These are phyloP conservation scores for Drosophila melanogaster DNA, from an alignment of 1,140 invertebrate species.

Conservation along the genomic window Release_6_plus_ISO1_MT NC_004354.4:7092501-7093000, in stretches of 20 bases:
- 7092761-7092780: conserved; percentile 60
- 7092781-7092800: conserved; percentile 14
- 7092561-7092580: conserved; percentile 1
- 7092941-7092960: conserved; percentile 11
- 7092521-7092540: conserved; percentile 4
- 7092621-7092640: conserved; percentile 34
- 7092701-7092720: conserved; percentile 62
- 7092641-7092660: conserved; percentile 33
- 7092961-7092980: conserved; percentile 44
- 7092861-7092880: conserved; percentile 75
- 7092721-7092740: conserved; percentile 73
- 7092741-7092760: conserved; percentile 55
- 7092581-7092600: not conserved
- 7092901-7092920: conserved; percentile 60
- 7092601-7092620: conserved; percentile 7
- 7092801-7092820: conserved; percentile 48
- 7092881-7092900: conserved; percentile 4
- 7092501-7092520: not conserved
- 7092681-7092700: conserved; percentile 62
- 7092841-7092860: conserved; percentile 75
- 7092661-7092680: not conserved
- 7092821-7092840: conserved; percentile 41
- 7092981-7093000: conserved; percentile 74
- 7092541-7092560: conserved; percentile 32
- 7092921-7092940: conserved; percentile 23